These are phyloP conservation scores for Tinamus guttatus DNA, from an alignment of 2,113 vertebrate species.

Conservation along the genomic window DNA sequence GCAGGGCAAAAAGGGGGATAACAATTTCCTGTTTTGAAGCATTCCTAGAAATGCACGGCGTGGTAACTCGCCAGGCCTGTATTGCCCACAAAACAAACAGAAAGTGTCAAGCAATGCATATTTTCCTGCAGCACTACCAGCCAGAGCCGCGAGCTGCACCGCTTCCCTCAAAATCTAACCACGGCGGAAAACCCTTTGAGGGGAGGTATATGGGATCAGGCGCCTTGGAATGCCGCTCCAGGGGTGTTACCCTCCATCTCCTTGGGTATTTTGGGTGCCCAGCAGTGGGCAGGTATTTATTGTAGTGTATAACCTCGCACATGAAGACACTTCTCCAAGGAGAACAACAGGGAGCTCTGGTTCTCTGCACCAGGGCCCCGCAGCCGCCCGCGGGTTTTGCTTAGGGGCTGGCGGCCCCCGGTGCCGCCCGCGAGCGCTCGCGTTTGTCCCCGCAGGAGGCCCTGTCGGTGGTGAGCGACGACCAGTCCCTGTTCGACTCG, in stretches of 20 bases:
- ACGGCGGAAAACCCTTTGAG: neutral
- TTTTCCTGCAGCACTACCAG: slow-evolving; percentile 36
- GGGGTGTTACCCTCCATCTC: neutral
- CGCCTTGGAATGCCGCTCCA: neutral
- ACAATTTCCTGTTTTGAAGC: slow-evolving; percentile 65
- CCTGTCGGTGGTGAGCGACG: slow-evolving; percentile 99
- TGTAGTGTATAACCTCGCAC: neutral
- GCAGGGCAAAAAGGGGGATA: neutral
- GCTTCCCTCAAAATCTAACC: slow-evolving; percentile 35
- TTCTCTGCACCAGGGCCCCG: no score
- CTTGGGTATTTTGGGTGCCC: neutral
- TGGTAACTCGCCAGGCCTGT: neutral
- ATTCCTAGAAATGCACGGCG: slow-evolving; percentile 44
- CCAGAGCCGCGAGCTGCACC: neutral
- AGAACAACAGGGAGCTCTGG: no score
- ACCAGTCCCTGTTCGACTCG: slow-evolving; percentile 98
- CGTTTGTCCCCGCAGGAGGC: slow-evolving; percentile 87
- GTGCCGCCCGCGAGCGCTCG: neutral
- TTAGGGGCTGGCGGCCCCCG: no score
- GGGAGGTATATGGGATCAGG: neutral
- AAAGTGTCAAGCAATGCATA: slow-evolving; percentile 35
- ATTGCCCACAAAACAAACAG: slow-evolving; percentile 57
- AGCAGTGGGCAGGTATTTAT: neutral
- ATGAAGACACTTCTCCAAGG: neutral
- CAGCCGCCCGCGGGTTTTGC: neutral